Conservation (phyloP, 2,888 invertebrate genomes). For the Campoletis raptor region DNA sequence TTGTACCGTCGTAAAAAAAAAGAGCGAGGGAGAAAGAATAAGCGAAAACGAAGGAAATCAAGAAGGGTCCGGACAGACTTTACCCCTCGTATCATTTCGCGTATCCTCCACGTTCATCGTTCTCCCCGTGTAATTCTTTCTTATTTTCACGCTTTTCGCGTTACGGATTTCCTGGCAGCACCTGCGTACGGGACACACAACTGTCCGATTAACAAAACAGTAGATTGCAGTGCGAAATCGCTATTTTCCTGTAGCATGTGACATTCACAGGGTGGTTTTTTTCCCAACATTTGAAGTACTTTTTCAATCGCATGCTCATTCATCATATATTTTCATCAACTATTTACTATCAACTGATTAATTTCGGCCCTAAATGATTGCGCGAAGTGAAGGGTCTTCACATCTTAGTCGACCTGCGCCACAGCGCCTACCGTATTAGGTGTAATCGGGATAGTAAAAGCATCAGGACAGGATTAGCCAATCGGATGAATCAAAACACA, state of each 20-base stretch:
- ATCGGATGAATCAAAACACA: not conserved
- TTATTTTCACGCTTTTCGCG: slow-evolving; percentile 41
- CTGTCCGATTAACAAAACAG: not conserved
- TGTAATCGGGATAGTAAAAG: not conserved
- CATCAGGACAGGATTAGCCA: not conserved
- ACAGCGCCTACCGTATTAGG: not conserved
- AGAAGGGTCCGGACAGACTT: slow-evolving; percentile 67
- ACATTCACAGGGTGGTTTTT: not conserved
- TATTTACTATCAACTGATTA: not conserved
- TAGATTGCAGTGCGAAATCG: not conserved
- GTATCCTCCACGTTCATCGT: slow-evolving; percentile 58
- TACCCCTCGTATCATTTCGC: slow-evolving; percentile 64
- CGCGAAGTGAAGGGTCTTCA: not conserved
- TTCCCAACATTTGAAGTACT: not conserved
- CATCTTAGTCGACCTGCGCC: not conserved
- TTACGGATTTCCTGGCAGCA: not conserved
- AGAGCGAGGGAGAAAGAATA: slow-evolving; percentile 62
- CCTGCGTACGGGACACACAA: not conserved
- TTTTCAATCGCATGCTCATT: not conserved
- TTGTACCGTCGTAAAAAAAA: slow-evolving; percentile 79
- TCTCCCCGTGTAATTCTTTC: slow-evolving; percentile 52
- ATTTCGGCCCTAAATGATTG: not conserved
- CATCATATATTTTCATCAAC: too few relatives aligned
- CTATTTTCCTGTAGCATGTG: not conserved
- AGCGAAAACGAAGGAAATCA: slow-evolving; percentile 65